phyloP scores from a whole-genome alignment of 2,888 invertebrate genomes.

The Diadromus collaris region DNA sequence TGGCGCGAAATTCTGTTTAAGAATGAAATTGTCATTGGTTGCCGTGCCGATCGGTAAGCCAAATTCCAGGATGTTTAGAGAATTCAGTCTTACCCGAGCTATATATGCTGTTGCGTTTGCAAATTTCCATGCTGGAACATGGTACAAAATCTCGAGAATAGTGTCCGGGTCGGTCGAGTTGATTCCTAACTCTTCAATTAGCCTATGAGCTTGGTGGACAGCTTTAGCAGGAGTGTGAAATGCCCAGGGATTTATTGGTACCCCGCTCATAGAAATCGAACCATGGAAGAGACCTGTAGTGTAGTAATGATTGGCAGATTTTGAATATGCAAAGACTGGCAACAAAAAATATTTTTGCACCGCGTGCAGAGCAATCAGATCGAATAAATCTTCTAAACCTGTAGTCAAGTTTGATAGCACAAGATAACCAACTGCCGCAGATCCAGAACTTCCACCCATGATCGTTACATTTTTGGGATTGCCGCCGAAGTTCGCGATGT shows the following conservation, averaged over 20 bases:
- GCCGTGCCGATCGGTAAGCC: neutral
- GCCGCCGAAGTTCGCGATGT: neutral
- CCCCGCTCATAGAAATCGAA: conserved; percentile 82
- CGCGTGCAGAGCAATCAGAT: too few species aligned
- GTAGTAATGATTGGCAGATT: neutral
- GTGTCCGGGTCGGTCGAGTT: conserved; percentile 71
- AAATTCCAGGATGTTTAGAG: conserved; percentile 80
- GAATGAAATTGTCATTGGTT: neutral
- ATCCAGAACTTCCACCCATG: conserved; percentile 1
- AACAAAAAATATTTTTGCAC: neutral
- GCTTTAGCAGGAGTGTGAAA: conserved; percentile 63
- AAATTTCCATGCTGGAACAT: conserved; percentile 77
- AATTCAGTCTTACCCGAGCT: conserved; percentile 61
- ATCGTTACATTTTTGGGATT: conserved; percentile 13
- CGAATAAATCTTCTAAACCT: neutral
- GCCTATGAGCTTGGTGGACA: conserved; percentile 73
- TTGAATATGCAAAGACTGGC: neutral
- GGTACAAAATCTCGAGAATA: conserved; percentile 78
- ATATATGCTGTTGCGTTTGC: conserved; percentile 62
- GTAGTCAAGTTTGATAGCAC: neutral
- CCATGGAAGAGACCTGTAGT: conserved; percentile 81
- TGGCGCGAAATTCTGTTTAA: conserved; percentile 67
- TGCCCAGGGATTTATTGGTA: conserved; percentile 81
- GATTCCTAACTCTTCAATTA: conserved; percentile 74
- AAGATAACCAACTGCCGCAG: neutral